Percentiles rank a stretch among this genome's conserved stretches.
These are phyloP conservation scores for Mesorhabditis belari DNA, from an alignment of 2,888 invertebrate genomes.

Conservation along the genomic window DNA sequence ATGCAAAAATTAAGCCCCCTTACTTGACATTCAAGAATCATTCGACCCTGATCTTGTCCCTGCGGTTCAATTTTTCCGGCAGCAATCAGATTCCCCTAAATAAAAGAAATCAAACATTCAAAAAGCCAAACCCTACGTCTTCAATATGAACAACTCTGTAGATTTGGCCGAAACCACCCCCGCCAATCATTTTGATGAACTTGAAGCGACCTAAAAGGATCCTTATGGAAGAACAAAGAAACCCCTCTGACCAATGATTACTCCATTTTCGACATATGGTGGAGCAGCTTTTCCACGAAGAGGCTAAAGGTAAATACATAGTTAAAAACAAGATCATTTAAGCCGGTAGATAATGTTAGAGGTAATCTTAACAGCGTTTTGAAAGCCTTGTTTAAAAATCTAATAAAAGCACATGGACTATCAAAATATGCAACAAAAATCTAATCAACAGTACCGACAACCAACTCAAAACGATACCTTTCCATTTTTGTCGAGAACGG, in stretches of 20 bases:
- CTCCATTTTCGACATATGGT: constrained; percentile 13
- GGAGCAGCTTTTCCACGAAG: constrained; percentile 13
- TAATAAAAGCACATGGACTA: too few relatives aligned
- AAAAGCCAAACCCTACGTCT: not conserved
- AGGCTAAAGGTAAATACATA: too few relatives aligned
- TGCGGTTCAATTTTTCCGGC: constrained; percentile 48
- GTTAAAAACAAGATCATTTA: too few relatives aligned
- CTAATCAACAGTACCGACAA: too few relatives aligned
- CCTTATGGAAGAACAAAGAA: too few relatives aligned
- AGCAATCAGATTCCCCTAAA: constrained; percentile 13
- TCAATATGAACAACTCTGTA: constrained; percentile 33
- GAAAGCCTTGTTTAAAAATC: too few relatives aligned
- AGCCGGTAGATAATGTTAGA: too few relatives aligned
- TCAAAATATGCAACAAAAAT: too few relatives aligned
- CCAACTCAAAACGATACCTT: too few relatives aligned
- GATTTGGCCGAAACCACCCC: constrained; percentile 49
- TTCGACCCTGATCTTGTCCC: constrained; percentile 31
- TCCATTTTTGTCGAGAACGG: not conserved
- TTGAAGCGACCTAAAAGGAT: not conserved
- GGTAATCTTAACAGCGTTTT: too few relatives aligned
- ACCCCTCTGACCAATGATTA: constrained; percentile 12
- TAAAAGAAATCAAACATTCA: too few relatives aligned
- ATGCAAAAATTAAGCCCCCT: too few relatives aligned
- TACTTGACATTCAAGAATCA: constrained; percentile 43
- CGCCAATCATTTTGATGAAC: constrained; percentile 35